Conservation (phyloP, 2,888 invertebrate species). For the Spodoptera exigua region DNA sequence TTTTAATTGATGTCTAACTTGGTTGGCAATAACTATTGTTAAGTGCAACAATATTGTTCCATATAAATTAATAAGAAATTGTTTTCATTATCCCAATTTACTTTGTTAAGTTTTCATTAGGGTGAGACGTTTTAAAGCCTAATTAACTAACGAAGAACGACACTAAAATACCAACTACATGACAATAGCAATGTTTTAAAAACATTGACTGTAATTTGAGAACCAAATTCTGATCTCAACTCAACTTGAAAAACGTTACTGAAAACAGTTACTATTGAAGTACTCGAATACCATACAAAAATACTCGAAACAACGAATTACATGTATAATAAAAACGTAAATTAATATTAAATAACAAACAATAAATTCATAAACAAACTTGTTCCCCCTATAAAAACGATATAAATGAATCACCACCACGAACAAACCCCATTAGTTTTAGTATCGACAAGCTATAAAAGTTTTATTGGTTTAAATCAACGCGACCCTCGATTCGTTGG, state of each 20-base stretch:
- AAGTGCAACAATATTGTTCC: constrained; percentile 27
- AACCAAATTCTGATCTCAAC: too few relatives aligned
- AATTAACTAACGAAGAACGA: too few relatives aligned
- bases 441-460: constrained; percentile 51
- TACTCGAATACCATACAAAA: too few relatives aligned
- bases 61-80: constrained; percentile 11
- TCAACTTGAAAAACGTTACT: too few relatives aligned
- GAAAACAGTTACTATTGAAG: too few relatives aligned
- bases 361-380: constrained; percentile 31
- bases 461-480: constrained; percentile 54
- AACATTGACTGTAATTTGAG: too few relatives aligned
- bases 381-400: constrained; percentile 32
- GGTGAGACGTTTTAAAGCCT: too few relatives aligned
- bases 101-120: too few relatives aligned
- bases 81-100: constrained; percentile 5
- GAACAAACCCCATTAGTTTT: constrained; percentile 54
- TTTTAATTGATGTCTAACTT: constrained; percentile 43
- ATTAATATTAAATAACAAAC: constrained; percentile 25
- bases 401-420: constrained; percentile 44
- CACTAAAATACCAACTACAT: too few relatives aligned
- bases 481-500: constrained; percentile 33
- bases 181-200: too few relatives aligned
- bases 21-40: constrained; percentile 29
- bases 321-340: background rate
- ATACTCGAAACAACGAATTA: too few relatives aligned